Conservation (phyloP, 2,888 invertebrate genomes). For the Melanotus villosus region DNA sequence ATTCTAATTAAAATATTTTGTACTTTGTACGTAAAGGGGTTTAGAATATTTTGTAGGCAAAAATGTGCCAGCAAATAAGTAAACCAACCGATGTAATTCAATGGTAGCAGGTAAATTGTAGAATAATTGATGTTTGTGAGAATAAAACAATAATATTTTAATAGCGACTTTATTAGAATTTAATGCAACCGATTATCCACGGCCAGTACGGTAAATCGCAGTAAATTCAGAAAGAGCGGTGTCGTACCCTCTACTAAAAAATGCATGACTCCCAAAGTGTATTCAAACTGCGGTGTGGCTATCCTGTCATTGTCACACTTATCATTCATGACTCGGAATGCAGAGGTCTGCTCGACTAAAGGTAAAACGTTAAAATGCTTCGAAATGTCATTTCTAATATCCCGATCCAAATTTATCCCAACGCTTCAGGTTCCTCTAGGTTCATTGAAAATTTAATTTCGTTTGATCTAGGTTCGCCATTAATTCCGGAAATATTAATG, state of each 20-base stretch:
- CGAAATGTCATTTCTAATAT: constrained; percentile 27
- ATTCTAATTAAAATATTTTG: too few species aligned
- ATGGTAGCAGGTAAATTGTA: too few species aligned
- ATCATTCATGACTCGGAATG: constrained; percentile 55
- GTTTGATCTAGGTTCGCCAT: background rate
- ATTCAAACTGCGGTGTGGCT: constrained; percentile 54
- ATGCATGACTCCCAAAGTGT: constrained; percentile 55
- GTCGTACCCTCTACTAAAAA: constrained; percentile 52
- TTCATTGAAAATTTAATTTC: constrained; percentile 19
- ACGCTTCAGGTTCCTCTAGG: too few species aligned
- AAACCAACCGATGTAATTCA: too few species aligned
- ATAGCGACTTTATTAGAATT: background rate
- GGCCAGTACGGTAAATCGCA: constrained; percentile 21
- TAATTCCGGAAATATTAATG: background rate
- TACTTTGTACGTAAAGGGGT: too few species aligned
- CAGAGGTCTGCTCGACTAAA: constrained; percentile 35
- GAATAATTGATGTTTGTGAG: too few species aligned
- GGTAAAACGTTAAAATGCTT: constrained; percentile 26
- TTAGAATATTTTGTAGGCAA: too few species aligned
- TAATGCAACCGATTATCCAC: background rate
- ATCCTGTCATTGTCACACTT: constrained; percentile 58
- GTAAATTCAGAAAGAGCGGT: constrained; percentile 47
- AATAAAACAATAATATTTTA: constrained; percentile 19
- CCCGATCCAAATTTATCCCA: constrained; percentile 3
- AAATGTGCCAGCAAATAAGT: too few species aligned